A percentile compares a stretch with the other conserved stretches of the same genome.
Evolutionary conservation across 2,888 invertebrate genomes (phyloP).

Genomic region (Hedya salicella): DNA sequence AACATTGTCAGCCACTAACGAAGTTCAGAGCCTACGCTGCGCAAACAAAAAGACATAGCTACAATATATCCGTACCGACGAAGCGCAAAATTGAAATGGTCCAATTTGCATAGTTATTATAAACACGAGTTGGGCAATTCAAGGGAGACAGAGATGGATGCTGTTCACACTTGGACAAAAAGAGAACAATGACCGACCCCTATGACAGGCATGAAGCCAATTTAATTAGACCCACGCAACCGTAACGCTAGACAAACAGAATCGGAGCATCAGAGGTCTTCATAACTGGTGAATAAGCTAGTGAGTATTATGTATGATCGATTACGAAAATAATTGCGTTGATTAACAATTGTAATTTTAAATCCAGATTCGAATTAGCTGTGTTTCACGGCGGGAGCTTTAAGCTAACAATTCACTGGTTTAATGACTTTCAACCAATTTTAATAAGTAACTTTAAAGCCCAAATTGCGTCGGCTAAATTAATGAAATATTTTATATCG

Average conservation of each 20-base stretch:
- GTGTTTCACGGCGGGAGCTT: constrained; percentile 11
- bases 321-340: constrained; percentile 55
- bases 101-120: constrained; percentile 80
- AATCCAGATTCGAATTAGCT: constrained; percentile 39
- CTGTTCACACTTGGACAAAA: constrained; percentile 40
- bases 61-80: constrained; percentile 68
- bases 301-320: constrained; percentile 45
- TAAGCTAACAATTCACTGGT: constrained; percentile 14
- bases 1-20: constrained; percentile 44
- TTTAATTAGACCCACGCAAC: constrained; percentile 28
- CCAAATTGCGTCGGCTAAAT: background rate
- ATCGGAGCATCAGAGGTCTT: background rate
- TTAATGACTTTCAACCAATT: constrained; percentile 9
- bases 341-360: constrained; percentile 51
- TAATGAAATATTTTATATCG: background rate
- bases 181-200: constrained; percentile 42
- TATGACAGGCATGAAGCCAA: constrained; percentile 37
- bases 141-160: constrained; percentile 56
- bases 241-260: constrained; percentile 12
- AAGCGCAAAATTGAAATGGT: constrained; percentile 75
- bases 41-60: constrained; percentile 67
- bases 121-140: constrained; percentile 70
- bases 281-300: constrained; percentile 3
- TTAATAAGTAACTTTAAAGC: constrained; percentile 5
- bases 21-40: constrained; percentile 52